A percentile compares a stretch with the other conserved stretches of the same genome.
Conservation (phyloP, 2,113 vertebrate species). For the Caranx melampygus region DNA sequence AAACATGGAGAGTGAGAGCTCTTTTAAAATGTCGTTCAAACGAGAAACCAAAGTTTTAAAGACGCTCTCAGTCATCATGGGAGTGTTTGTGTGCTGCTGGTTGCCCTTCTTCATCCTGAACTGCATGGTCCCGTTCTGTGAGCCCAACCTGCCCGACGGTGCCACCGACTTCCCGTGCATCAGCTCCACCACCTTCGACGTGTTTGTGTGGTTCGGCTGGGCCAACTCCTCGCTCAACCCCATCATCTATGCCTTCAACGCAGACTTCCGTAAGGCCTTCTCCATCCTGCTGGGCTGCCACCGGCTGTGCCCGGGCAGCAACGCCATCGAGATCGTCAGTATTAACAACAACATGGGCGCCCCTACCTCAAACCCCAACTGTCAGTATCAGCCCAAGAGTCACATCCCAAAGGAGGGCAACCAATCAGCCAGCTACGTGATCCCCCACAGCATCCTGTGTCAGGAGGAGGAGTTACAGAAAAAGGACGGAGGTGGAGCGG, state of each 20-base stretch:
- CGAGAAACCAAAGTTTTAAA: constrained; percentile 98
- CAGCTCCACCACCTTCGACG: constrained; percentile 94
- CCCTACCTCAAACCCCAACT: constrained; percentile 70
- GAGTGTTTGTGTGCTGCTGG: constrained; percentile 99
- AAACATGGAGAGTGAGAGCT: constrained; percentile 91
- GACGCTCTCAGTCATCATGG: constrained; percentile 99
- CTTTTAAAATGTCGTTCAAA: constrained; percentile 99
- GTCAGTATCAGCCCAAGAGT: constrained; percentile 90
- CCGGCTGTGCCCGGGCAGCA: constrained; percentile 88
- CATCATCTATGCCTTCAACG: constrained; percentile 99
- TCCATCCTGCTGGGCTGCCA: constrained; percentile 96
- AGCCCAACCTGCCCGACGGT: constrained; percentile 78
- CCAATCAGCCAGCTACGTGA: constrained; percentile 89
- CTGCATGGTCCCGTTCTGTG: constrained; percentile 98
- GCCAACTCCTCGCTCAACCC: constrained; percentile 98
- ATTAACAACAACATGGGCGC: constrained; percentile 93
- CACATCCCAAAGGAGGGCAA: constrained; percentile 93
- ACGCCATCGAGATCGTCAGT: constrained; percentile 94
- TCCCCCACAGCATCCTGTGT: constrained; percentile 92
- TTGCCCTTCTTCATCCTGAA: constrained; percentile 98
- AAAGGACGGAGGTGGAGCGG: constrained; percentile 71
- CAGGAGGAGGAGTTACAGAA: constrained; percentile 89
- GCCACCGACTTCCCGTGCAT: constrained; percentile 91
- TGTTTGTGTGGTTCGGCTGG: constrained; percentile 99
- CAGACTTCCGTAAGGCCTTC: constrained; percentile 98